phyloP scores from a whole-genome alignment of 1,140 invertebrate species.

The Drosophila seguyi region DNA sequence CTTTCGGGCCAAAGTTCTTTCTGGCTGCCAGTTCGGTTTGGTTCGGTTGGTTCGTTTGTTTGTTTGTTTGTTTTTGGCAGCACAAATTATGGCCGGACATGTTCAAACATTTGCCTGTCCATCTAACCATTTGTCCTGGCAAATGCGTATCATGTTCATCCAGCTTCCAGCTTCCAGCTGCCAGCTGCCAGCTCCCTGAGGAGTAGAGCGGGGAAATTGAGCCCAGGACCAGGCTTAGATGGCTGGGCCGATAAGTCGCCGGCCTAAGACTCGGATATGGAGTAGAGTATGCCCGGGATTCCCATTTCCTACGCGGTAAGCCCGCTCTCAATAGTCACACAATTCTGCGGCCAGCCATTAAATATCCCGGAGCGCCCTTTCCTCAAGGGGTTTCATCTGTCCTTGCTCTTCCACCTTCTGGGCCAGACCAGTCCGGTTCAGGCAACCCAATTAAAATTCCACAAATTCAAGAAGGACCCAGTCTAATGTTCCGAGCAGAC shows the following conservation, averaged over 20 bases:
- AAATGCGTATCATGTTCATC: slow-evolving; percentile 29
- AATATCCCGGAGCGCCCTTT: slow-evolving; percentile 13
- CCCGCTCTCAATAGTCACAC: slow-evolving; percentile 21
- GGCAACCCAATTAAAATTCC: slow-evolving; percentile 66
- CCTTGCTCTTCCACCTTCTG: slow-evolving; percentile 3
- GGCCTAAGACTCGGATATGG: slow-evolving; percentile 24
- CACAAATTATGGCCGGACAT: slow-evolving; percentile 72
- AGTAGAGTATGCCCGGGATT: slow-evolving; percentile 17
- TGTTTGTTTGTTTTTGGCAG: slow-evolving; percentile 74
- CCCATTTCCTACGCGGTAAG: slow-evolving; percentile 14
- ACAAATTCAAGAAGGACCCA: slow-evolving; percentile 39
- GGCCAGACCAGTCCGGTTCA: slow-evolving; percentile 2
- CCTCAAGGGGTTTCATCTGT: slow-evolving; percentile 16
- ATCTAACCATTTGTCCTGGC: slow-evolving; percentile 35
- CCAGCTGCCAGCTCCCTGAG: slow-evolving; percentile 29
- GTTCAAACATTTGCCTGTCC: slow-evolving; percentile 61
- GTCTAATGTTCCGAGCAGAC: slow-evolving; percentile 48
- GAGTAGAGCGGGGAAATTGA: slow-evolving; percentile 7
- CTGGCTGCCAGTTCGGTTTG: slow-evolving; percentile 25
- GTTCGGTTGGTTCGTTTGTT: slow-evolving; percentile 25
- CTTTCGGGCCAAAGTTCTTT: slow-evolving; percentile 58
- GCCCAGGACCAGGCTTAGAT: slow-evolving; percentile 15
- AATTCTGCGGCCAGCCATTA: slow-evolving; percentile 30
- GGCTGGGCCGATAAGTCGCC: slow-evolving; percentile 24
- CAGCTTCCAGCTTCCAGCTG: slow-evolving; percentile 1